Base-by-base conservation (phyloP, 2,888 invertebrate species). In the Crossocerus cetratus region DNA sequence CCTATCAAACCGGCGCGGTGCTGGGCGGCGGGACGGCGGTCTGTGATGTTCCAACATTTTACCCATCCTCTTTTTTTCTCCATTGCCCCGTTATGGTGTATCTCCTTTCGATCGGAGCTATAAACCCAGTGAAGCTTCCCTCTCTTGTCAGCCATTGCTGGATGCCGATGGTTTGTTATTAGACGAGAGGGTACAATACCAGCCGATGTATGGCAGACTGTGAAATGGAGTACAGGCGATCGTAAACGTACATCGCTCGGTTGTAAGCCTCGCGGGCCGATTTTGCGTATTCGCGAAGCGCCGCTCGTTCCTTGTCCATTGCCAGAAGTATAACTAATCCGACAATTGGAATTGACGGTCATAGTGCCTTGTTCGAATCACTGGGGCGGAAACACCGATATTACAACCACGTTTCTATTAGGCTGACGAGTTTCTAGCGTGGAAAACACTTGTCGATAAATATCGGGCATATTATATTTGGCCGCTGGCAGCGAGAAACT, bases 111-210 rank as follows among this genome's bases (percentile, higher is more conserved):
- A 32, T 32, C 32, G 32, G 18, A 32, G 18, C 56, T 49, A 57
- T 66, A 49, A 68, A 60, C 67, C 59, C 63, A 68, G 68, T 65
- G 62, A 75, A 75, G 72, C 72, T 75, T 66, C 65, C 49, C 61
- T 23, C 63, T 53, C 65, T 58, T 64, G 58, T 18, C 63, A 43
- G 63, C 69, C 69, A 59, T 69, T 65, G 65, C 56, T 57, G 55
- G 20, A 56, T 14, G 61, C 57, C 65, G 22, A 61, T 16, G 66
- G 69, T 76, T 55, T 64, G 64, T 61, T 59, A 64, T 69, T 67
- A 73, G 69, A 69, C 66, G 66, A 60, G 69, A 59, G 61, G 60
- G 45, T 32, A 64, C 72, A 61, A 61, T 45, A 45, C 3, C 2
- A 3, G 49, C 13, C 32, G 49, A 54, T 11, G 32, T 13, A 23